These are phyloP conservation scores for Drosophila guanche DNA, from an alignment of 1,140 invertebrate species.

Conservation along the genomic window DNA sequence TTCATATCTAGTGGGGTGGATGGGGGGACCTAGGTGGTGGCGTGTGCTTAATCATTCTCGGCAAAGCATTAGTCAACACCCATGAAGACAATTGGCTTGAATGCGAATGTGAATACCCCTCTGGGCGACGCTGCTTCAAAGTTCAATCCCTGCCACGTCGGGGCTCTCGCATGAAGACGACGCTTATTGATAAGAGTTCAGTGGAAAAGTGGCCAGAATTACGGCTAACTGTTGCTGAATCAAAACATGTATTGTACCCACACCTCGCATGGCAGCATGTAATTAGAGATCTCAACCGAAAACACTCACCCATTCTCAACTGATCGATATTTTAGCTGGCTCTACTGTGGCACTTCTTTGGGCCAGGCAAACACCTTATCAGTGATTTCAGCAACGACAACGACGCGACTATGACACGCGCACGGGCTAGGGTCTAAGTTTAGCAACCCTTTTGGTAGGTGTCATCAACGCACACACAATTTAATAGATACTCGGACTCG, in stretches of 20 bases:
- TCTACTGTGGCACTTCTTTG: too few species aligned
- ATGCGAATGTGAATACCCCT: slow-evolving; percentile 37
- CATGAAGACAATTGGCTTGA: slow-evolving; percentile 28
- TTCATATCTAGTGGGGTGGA: not conserved
- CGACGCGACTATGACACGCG: slow-evolving; percentile 12
- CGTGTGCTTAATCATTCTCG: slow-evolving; percentile 47
- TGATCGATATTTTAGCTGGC: too few species aligned
- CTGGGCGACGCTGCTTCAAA: slow-evolving; percentile 20
- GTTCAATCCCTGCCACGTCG: slow-evolving; percentile 16
- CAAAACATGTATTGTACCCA: slow-evolving; percentile 25
- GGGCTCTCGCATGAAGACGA: slow-evolving; percentile 16
- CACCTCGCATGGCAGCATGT: not conserved
- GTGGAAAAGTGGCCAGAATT: slow-evolving; percentile 49
- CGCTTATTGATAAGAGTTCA: slow-evolving; percentile 42
- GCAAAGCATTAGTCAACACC: slow-evolving; percentile 45
- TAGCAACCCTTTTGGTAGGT: not conserved
- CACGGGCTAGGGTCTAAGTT: not conserved
- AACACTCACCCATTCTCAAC: not conserved
- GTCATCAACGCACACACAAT: not conserved
- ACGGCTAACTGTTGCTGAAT: slow-evolving; percentile 39
- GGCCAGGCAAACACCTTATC: slow-evolving; percentile 28
- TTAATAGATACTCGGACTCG: too few species aligned
- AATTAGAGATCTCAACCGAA: slow-evolving; percentile 7
- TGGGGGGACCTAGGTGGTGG: not conserved
- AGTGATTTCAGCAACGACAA: not conserved